Base-by-base conservation (phyloP, 37 sponge, comb jelly and placozoan genomes). In the Aplysina aerophoba region DNA sequence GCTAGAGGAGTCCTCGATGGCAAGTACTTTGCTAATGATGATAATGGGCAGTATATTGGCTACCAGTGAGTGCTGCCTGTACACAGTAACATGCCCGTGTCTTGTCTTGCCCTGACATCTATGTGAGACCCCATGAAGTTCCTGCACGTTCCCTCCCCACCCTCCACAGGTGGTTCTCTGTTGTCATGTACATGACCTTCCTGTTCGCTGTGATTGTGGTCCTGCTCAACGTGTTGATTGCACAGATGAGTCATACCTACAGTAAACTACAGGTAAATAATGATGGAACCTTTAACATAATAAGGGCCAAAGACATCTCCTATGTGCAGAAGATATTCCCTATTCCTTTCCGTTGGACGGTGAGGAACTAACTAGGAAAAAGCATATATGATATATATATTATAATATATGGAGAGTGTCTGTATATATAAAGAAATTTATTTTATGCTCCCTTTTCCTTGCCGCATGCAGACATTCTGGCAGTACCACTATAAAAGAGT, bases 171-270 rank as follows among this genome's bases (percentile, higher is more conserved):
- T 75, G 78, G 78, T 75, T 75, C 78, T 75, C 78, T 31, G 15
- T 85, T 16, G 62, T 78, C 28, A 28, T 85, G 77, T 69, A 69
- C 56, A 77, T 85, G 36, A n/a, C 53, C 77, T 85, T 85, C 77
- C 37, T 85, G 78, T 72, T 85, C 77, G 2, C 4, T 21, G 78
- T 85, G 34, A 85, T 85, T 31, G 78, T 85, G 15, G 62, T 85
- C 77, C 77, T 85, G 4, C 78, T 85, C 15, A 85, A 85, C 78
- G 33, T 85, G 19, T 78, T 85, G 36, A 85, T 85, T 75, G 86
- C 86, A 21, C 86, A 85, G 78, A 50, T 85, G 74, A 74, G 77
- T 75, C 78, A 85, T 78, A 75, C 86, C 16, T 85, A 85, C 67
- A 75, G 39, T 54, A 85, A 85, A 55, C 78, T 85, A 30, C 86